phyloP scores from a whole-genome alignment of 2,113 vertebrate genomes.

The Oreochromis spilurus region DNA sequence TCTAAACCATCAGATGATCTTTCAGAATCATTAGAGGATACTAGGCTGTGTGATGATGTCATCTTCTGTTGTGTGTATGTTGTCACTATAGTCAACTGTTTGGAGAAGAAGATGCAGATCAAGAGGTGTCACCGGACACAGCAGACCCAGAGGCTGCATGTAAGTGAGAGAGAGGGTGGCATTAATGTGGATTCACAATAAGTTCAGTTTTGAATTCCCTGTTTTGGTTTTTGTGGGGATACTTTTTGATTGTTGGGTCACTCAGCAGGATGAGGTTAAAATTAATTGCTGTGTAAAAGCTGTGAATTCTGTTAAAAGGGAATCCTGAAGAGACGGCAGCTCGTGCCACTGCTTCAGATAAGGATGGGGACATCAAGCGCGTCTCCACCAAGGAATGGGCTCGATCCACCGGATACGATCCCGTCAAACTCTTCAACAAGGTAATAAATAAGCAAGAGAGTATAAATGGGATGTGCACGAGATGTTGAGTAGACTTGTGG shows the following conservation, averaged over 20 bases:
- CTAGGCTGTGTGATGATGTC: not conserved
- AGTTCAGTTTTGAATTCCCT: not conserved
- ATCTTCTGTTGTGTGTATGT: not conserved
- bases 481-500: not conserved
- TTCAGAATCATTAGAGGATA: not conserved
- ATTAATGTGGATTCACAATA: not conserved
- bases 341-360: slow-evolving; percentile 84
- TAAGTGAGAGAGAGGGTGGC: slow-evolving; percentile 69
- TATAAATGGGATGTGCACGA: not conserved
- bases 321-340: slow-evolving; percentile 87
- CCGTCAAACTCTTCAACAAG: slow-evolving; percentile 95
- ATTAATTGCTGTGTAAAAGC: not conserved
- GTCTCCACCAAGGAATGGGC: slow-evolving; percentile 96
- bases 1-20: not conserved
- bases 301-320: slow-evolving; percentile 71
- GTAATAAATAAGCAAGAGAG: slow-evolving; percentile 51
- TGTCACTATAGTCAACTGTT: slow-evolving; percentile 84
- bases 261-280: not conserved
- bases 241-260: not conserved
- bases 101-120: slow-evolving; percentile 97
- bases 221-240: not conserved
- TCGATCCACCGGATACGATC: slow-evolving; percentile 89
- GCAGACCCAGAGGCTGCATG: slow-evolving; percentile 95
- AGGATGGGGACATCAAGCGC: slow-evolving; percentile 92
- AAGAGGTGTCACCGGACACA: slow-evolving; percentile 96